Conservation (phyloP, 2,797 vertebrate species). For the Acropternis orthonyx region DNA sequence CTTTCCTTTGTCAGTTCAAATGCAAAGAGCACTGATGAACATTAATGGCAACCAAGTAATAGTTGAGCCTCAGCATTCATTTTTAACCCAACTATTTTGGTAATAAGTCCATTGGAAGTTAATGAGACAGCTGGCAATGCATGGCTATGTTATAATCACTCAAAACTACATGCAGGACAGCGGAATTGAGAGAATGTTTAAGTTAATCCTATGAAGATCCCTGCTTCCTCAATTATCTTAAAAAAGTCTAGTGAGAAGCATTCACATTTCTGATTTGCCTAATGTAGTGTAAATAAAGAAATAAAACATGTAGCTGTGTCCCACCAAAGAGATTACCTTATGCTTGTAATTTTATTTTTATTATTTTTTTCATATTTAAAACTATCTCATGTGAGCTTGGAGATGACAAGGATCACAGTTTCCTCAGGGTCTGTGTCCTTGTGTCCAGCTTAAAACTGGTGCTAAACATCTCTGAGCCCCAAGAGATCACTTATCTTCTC, state of each 20-base stretch:
- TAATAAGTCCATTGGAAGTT: not conserved
- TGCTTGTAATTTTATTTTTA: not conserved
- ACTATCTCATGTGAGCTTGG: not conserved
- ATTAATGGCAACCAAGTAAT: not conserved
- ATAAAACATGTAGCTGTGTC: not conserved
- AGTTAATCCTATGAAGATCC: not conserved
- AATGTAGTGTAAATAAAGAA: not conserved
- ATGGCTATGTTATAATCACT: not conserved
- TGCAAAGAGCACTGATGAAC: conserved; percentile 1
- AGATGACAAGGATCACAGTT: not conserved
- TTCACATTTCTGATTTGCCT: not conserved
- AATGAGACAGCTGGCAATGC: not conserved
- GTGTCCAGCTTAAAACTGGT: accelerated
- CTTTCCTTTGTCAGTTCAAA: not conserved
- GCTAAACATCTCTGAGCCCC: not conserved
- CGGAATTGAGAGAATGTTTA: not conserved
- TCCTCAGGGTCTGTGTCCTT: not conserved
- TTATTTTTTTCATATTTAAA: not conserved
- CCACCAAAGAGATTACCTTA: not conserved
- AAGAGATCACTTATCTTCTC: not conserved
- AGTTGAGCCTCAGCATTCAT: not conserved
- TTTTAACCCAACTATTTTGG: not conserved
- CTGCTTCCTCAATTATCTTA: not conserved
- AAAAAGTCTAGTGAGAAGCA: not conserved
- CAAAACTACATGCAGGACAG: not conserved